These are phyloP conservation scores for Tachyglossus aculeatus DNA, from an alignment of 2,797 vertebrate genomes.

Conservation along the genomic window DNA sequence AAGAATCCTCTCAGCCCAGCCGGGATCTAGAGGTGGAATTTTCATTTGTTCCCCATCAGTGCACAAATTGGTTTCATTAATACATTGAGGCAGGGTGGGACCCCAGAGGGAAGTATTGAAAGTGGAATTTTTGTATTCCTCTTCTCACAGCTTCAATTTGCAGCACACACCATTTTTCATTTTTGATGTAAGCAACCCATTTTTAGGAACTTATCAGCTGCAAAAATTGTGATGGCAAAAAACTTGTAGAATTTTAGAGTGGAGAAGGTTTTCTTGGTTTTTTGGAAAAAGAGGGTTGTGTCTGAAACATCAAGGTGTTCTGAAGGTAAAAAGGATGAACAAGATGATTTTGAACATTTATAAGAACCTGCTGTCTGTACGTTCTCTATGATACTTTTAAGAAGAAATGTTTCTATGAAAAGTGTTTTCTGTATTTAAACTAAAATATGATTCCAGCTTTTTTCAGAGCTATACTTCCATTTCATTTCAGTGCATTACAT, in stretches of 20 bases:
- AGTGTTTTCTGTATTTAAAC: too few relatives aligned
- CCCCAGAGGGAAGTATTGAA: constrained; percentile 13
- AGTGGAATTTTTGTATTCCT: constrained; percentile 14
- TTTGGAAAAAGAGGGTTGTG: too few relatives aligned
- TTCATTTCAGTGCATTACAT: too few relatives aligned
- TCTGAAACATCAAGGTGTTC: too few relatives aligned
- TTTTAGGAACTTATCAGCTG: not conserved
- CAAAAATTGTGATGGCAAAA: not conserved
- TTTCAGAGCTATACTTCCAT: too few relatives aligned
- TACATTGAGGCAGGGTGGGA: constrained; percentile 7
- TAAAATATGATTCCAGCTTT: too few relatives aligned
- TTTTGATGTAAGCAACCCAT: not conserved
- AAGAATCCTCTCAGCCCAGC: not conserved
- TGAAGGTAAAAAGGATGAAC: too few relatives aligned
- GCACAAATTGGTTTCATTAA: not conserved
- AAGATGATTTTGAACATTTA: too few relatives aligned
- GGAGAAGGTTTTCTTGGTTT: not conserved
- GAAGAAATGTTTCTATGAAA: too few relatives aligned
- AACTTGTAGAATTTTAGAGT: not conserved
- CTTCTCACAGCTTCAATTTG: constrained; percentile 47
- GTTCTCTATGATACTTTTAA: too few relatives aligned
- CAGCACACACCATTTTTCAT: too few relatives aligned
- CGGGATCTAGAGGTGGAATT: not conserved
- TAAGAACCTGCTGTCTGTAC: too few relatives aligned
- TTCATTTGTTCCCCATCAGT: constrained; percentile 10